Evolutionary conservation across 2,113 vertebrate species (phyloP).

Genomic region (Caloenas nicobarica): DNA sequence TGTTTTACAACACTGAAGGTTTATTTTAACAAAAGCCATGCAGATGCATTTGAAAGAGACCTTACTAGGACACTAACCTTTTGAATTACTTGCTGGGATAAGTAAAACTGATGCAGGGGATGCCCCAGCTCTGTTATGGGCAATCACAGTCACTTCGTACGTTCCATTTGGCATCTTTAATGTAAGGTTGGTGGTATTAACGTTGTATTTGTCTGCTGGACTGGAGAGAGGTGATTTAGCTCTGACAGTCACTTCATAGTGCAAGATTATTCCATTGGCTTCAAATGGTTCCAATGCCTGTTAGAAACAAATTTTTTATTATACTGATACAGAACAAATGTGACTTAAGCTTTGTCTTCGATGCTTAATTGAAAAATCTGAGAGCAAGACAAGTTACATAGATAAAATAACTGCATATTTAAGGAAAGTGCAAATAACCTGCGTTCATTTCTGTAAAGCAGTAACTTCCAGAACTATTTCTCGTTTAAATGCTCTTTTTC

Average conservation of each 20-base stretch:
- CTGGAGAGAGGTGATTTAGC: slow-evolving; percentile 6
- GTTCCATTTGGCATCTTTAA: slow-evolving; percentile 61
- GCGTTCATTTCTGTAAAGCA: not conserved
- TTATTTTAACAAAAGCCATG: not conserved
- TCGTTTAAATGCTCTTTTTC: not conserved
- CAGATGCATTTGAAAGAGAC: not conserved
- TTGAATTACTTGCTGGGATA: slow-evolving; percentile 69
- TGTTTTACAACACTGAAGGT: not conserved
- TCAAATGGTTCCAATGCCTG: slow-evolving; percentile 72
- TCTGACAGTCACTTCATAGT: slow-evolving; percentile 76
- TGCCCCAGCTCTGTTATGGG: slow-evolving; percentile 76
- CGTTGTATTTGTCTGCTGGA: slow-evolving; percentile 1
- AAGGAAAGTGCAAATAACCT: not conserved
- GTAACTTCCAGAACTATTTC: not conserved
- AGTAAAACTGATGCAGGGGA: slow-evolving; percentile 75
- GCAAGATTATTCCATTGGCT: slow-evolving; percentile 81
- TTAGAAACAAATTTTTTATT: slow-evolving; percentile 3
- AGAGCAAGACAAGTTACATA: not conserved
- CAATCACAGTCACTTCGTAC: slow-evolving; percentile 66
- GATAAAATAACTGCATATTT: not conserved
- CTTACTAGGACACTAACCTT: slow-evolving; percentile 62
- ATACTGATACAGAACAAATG: not conserved
- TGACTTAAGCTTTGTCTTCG: not conserved
- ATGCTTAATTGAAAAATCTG: not conserved
- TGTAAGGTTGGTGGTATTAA: slow-evolving; percentile 53